Conservation (phyloP, 2,113 vertebrate species). For the Pongo abelii region DNA sequence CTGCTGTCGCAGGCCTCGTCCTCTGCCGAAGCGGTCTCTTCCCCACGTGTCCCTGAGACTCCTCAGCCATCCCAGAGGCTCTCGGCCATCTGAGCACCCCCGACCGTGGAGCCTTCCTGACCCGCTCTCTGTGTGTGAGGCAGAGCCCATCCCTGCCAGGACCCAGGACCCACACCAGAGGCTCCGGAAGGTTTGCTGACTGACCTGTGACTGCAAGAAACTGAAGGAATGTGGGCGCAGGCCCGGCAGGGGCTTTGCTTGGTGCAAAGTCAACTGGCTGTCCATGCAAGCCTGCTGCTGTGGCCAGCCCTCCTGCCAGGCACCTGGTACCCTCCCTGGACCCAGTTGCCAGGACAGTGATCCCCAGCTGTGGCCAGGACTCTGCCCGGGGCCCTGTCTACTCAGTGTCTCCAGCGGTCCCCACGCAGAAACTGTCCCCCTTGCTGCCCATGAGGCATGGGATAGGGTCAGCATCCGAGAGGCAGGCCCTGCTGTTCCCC, state of each 20-base stretch:
- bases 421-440: too few relatives aligned
- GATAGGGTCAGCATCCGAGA: background rate
- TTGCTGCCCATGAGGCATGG: fast-evolving
- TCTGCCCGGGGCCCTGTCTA: background rate
- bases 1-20: background rate
- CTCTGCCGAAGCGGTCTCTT: background rate
- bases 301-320: background rate
- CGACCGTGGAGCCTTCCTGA: background rate
- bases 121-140: background rate
- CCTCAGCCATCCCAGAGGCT: background rate
- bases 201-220: fast-evolving
- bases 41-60: background rate
- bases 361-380: background rate
- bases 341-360: background rate
- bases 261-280: too few relatives aligned
- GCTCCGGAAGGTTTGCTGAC: background rate
- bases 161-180: background rate
- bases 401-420: fast-evolving
- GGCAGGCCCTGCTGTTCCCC: background rate
- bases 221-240: background rate
- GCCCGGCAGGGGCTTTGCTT: background rate
- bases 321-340: background rate
- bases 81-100: background rate
- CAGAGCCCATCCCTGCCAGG: background rate
- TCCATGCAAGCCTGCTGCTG: too few relatives aligned